phyloP scores from a whole-genome alignment of 2,888 invertebrate genomes.

The Cephus pulcher region DNA sequence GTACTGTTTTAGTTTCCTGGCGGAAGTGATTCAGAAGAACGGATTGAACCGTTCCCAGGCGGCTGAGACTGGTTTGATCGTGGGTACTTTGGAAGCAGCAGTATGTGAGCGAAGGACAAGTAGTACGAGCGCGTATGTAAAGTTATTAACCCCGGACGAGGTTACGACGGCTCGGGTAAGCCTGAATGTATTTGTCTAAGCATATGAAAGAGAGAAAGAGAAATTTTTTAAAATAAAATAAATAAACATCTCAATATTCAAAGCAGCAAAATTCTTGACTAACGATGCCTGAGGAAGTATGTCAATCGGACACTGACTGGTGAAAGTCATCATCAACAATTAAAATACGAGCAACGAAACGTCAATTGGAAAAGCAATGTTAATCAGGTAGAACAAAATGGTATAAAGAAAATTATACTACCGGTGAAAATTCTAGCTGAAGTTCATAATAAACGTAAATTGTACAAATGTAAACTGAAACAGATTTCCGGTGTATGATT shows the following conservation, averaged over 20 bases:
- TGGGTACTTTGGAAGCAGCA: background rate
- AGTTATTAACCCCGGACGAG: background rate
- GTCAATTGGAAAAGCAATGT: background rate
- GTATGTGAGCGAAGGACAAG: background rate
- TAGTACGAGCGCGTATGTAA: background rate
- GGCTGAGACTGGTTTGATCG: background rate
- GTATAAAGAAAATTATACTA: background rate
- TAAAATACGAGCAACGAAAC: background rate
- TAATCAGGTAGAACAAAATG: background rate
- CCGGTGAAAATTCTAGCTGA: no score
- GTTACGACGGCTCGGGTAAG: background rate
- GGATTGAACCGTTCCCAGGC: background rate
- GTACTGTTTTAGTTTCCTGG: background rate
- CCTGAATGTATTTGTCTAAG: background rate
- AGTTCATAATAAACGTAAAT: no score
- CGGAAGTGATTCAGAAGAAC: background rate
- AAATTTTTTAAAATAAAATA: background rate
- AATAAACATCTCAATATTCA: background rate
- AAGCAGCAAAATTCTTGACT: background rate
- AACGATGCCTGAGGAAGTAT: background rate
- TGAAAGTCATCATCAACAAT: background rate
- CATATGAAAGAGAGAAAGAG: background rate
- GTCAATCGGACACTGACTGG: background rate
- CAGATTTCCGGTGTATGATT: background rate
- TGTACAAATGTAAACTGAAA: no score